phyloP scores from a whole-genome alignment of 2,888 invertebrate genomes.

The Tiliacea citrago region DNA sequence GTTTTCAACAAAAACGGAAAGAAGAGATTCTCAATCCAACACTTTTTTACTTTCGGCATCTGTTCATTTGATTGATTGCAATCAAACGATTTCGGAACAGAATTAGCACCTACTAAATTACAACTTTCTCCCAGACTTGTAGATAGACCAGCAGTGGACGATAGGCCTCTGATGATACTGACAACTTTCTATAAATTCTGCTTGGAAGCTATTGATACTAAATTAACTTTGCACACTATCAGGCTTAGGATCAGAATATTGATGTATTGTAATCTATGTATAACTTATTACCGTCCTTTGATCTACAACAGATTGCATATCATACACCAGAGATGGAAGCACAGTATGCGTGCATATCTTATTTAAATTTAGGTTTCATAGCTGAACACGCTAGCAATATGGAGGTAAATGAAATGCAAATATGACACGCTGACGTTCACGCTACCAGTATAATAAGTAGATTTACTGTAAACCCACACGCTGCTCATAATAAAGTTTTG shows the following conservation, averaged over 20 bases:
- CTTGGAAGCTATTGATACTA: not conserved
- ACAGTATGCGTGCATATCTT: slow-evolving; percentile 38
- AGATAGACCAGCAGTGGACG: not conserved
- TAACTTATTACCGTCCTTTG: slow-evolving; percentile 44
- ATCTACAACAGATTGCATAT: slow-evolving; percentile 19
- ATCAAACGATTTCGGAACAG: slow-evolving; percentile 19
- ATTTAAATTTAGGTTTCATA: slow-evolving; percentile 55
- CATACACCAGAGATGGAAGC: slow-evolving; percentile 13
- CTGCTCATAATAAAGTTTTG: slow-evolving; percentile 38
- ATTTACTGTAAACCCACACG: slow-evolving; percentile 42
- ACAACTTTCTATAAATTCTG: slow-evolving; percentile 10
- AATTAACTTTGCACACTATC: not conserved
- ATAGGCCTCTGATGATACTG: not conserved
- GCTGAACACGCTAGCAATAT: slow-evolving; percentile 41
- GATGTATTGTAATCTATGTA: slow-evolving; percentile 33
- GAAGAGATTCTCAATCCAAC: slow-evolving; percentile 3
- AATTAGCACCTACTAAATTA: slow-evolving; percentile 8
- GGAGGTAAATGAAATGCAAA: slow-evolving; percentile 57
- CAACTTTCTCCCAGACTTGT: slow-evolving; percentile 26
- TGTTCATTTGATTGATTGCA: slow-evolving; percentile 14
- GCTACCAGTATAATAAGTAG: slow-evolving; percentile 36
- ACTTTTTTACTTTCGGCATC: not conserved
- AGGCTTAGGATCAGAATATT: not conserved
- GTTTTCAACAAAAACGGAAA: slow-evolving; percentile 27
- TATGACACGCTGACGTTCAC: slow-evolving; percentile 40